A percentile compares a stretch with the other conserved stretches of the same genome.
These are phyloP conservation scores for Formica aserva DNA, from an alignment of 2,888 invertebrate species.

Conservation along the genomic window DNA sequence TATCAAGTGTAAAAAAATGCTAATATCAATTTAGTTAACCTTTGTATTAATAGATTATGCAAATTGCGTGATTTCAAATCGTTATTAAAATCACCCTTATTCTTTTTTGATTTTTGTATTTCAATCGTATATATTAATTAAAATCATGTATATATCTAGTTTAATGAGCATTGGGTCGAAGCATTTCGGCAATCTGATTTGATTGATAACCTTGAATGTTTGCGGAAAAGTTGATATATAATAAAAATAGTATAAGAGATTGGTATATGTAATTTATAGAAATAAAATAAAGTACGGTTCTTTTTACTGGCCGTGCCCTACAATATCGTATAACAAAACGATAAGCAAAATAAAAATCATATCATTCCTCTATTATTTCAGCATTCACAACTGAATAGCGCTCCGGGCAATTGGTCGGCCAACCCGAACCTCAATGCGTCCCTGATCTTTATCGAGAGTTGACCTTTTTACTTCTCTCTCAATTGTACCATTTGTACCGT, in stretches of 20 bases:
- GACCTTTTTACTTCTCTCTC: slow-evolving; percentile 34
- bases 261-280: slow-evolving; percentile 10
- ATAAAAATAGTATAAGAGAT: background rate
- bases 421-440: slow-evolving; percentile 27
- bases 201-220: background rate
- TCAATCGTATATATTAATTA: slow-evolving; percentile 13
- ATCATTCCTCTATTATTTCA: slow-evolving; percentile 20
- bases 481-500: slow-evolving; percentile 18
- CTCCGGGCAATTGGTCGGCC: slow-evolving; percentile 26
- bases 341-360: slow-evolving; percentile 20
- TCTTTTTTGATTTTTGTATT: background rate
- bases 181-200: background rate
- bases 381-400: slow-evolving; percentile 14
- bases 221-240: background rate
- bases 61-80: background rate
- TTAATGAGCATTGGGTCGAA: background rate
- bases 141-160: background rate
- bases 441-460: slow-evolving; percentile 40
- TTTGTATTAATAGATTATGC: background rate
- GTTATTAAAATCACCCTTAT: background rate
- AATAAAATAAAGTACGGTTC: slow-evolving; percentile 24
- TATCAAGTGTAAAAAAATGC: slow-evolving; percentile 1
- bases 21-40: background rate
- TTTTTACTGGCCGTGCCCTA: slow-evolving; percentile 3
- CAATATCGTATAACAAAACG: slow-evolving; percentile 30